A percentile compares a stretch with the other conserved stretches of the same genome.
Evolutionary conservation across 2,113 vertebrate genomes (phyloP).

Genomic region (Porphyrio hochstetteri): DNA sequence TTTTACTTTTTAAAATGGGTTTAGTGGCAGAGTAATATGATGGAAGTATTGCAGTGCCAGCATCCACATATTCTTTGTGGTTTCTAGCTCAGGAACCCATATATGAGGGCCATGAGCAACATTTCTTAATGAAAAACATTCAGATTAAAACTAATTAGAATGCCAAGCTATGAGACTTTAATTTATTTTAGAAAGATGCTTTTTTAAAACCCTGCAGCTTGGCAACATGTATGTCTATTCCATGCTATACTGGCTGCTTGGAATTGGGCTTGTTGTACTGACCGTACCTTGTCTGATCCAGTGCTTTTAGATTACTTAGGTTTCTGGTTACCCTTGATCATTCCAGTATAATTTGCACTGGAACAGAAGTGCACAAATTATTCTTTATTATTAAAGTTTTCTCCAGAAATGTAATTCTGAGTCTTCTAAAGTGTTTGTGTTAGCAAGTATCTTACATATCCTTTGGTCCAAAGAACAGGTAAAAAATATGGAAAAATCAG

Average conservation of each 20-base stretch:
- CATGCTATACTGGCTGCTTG: not conserved
- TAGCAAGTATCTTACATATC: not conserved
- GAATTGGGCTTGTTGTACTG: not conserved
- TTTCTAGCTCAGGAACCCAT: not conserved
- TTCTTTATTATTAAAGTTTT: not conserved
- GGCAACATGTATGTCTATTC: not conserved
- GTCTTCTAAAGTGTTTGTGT: not conserved
- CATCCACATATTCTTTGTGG: not conserved
- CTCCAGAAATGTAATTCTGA: not conserved
- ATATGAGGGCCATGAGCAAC: not conserved
- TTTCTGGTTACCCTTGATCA: not conserved
- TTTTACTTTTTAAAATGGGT: not conserved
- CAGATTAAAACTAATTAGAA: not conserved
- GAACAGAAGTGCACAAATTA: not conserved
- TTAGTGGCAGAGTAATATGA: not conserved
- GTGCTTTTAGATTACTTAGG: not conserved
- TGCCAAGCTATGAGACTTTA: not conserved
- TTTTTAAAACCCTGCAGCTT: not conserved
- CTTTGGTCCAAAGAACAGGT: not conserved
- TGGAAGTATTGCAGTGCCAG: not conserved
- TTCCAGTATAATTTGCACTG: not conserved
- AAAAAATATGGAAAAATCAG: not conserved
- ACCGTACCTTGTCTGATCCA: not conserved
- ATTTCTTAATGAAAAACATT: not conserved
- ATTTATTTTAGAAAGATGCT: fast-evolving